Percentiles rank a stretch among this genome's conserved stretches.
Conservation (phyloP, 2,113 vertebrate species). For the Phaetusa simplex region DNA sequence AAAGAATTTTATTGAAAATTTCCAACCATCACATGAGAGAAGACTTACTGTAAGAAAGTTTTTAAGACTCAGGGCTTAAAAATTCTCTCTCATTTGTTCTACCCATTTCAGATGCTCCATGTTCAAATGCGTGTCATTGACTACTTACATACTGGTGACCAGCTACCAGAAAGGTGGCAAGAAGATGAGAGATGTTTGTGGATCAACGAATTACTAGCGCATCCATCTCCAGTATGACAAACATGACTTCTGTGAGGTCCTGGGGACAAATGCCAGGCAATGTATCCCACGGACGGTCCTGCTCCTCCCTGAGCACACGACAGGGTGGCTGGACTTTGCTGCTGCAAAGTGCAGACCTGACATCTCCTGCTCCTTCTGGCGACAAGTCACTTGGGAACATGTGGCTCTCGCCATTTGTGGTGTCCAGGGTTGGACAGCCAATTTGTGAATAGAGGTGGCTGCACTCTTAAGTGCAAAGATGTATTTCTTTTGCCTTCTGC, state of each 20-base stretch:
- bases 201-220: neutral
- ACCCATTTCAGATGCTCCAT: neutral
- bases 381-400: neutral
- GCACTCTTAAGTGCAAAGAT: neutral
- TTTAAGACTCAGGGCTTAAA: neutral
- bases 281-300: neutral
- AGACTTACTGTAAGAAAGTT: neutral
- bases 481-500: neutral
- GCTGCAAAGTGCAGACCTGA: neutral
- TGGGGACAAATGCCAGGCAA: neutral
- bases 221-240: neutral
- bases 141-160: neutral
- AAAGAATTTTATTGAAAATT: neutral
- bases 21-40: neutral
- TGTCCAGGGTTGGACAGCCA: neutral
- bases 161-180: neutral
- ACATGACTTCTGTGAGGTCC: neutral
- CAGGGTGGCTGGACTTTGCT: neutral
- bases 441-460: rapidly evolving
- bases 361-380: neutral
- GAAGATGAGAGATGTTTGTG: neutral
- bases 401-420: neutral
- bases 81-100: neutral
- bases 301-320: neutral
- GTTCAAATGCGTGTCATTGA: neutral